Conservation (phyloP, 1,140 invertebrate genomes). For the Meloidogyne chitwoodi region DNA sequence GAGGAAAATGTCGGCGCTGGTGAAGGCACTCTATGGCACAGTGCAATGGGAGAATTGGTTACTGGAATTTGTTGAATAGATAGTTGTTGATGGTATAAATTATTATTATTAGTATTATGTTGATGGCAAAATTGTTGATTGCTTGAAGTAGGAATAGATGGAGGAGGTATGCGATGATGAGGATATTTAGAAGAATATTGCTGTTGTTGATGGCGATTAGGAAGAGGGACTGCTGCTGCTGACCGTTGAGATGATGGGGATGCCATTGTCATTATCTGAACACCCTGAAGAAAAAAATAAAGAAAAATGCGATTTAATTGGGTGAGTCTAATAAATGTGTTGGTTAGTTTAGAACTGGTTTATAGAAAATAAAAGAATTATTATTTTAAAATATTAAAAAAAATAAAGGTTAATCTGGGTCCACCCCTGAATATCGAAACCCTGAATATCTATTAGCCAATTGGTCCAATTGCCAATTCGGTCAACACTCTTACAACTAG, state of each 20-base stretch:
- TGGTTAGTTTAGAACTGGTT: background rate
- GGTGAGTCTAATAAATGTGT: background rate
- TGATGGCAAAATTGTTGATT: conserved; percentile 7
- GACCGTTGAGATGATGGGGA: background rate
- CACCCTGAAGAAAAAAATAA: conserved; percentile 1
- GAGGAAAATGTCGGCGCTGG: conserved; percentile 32
- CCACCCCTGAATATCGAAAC: too few relatives aligned
- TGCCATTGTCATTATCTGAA: background rate
- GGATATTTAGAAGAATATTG: background rate
- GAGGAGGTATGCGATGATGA: conserved; percentile 1
- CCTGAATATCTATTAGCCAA: too few relatives aligned
- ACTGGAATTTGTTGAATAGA: background rate
- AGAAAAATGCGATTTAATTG: background rate
- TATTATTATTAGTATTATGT: background rate
- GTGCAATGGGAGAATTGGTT: background rate
- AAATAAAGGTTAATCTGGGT: too few relatives aligned
- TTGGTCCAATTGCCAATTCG: too few relatives aligned
- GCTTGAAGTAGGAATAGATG: background rate
- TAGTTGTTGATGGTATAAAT: background rate
- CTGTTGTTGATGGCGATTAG: background rate
- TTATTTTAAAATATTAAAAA: too few relatives aligned
- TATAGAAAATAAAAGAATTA: background rate
- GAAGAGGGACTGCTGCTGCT: background rate
- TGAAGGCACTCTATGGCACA: conserved; percentile 25
- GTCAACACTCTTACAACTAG: too few relatives aligned